Evolutionary conservation across 2,888 invertebrate genomes (phyloP), one percentile per base, ranked within the genome.

Genomic region (Danaus chrysippus): DNA sequence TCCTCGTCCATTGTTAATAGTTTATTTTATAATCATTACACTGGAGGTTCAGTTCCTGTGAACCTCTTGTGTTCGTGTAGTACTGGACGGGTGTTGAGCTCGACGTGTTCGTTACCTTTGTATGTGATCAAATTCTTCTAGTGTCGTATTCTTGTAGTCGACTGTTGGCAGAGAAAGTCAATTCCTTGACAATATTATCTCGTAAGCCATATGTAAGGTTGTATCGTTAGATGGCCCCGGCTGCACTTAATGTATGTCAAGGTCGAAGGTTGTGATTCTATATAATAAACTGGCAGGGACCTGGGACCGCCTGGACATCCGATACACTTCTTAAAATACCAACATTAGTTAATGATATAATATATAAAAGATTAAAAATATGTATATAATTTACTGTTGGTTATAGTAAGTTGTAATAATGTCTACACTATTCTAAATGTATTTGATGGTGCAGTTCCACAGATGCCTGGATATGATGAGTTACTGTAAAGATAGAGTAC

Each of bases 221-320:
- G 64, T 61, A 58, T 63, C 64, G 61, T 44, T 62, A 59, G 65
- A 63, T 67, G 71, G 63, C 65, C 70, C 56, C 63, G 56, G 65
- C 69, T 75, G 84, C 83, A 84, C 83, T 83, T 83, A 81, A 71
- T 75, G 65, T 70, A 69, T 78, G 79, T 81, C 82, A 79, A 82
- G 80, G 70, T 75, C 70, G 68, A 75, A 70, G 86, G 86, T 86
- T 87, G 86, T 86, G 87, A 87, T 75, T 71, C 72, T 75, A 71
- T 68, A 72, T 73, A 73, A 66, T 64, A 53, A 15, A 13, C 58
- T 44, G 55, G 46, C 13, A 54, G 63, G 43, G 52, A 53, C n/a
- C 53, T 23, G 15, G 41, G 46, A 12, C 17, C 17, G 49, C 10
- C 8, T 10, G 11, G 23, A 34, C 23, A 5, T 34, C 23, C 23